Evolutionary conservation across 2,113 vertebrate genomes (phyloP), one percentile per base, ranked within the genome.

Genomic region (Chloroceryle aenea): DNA sequence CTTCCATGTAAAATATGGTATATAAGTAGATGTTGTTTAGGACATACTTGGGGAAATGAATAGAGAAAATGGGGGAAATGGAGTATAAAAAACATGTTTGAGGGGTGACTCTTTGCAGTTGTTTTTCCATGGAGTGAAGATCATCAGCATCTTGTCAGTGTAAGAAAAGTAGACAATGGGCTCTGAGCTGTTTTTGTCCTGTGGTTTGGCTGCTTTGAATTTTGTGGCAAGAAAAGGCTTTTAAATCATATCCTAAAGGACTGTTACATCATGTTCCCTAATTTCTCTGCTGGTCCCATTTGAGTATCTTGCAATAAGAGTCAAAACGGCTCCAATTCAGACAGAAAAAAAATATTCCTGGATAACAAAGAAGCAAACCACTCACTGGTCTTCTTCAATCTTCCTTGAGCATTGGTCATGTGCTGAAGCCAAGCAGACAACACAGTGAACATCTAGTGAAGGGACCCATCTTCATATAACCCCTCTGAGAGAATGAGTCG

Each of bases 201-300:
- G 96, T 95, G 96, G 94, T 91, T 97, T 97, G 95, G 93, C 91
- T 91, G 91, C 84, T 81, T 85, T 32, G 18, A 72, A 73, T 81
- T 75, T 89, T 97, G 93, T 95, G 93, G 95, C 34, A 34, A 95
- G 83, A 92, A 87, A 87, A 87, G 61, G 55, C 43, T 87, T 95
- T 95, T 92, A 91, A 91, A 92, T 95, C 76, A 75, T 94, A 97
- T 95, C 91, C 95, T 95, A 87, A 84, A 95, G 94, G 83, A 75
- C 89, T 72, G 84, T 96, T 96, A 97, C 96, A 96, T 95, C 91
- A 95, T 95, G 95, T 95, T 96, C 91, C 89, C 76, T 93, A 84
- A 95, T 95, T 95, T 95, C 91, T 92, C 73, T 92, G 64, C 64
- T 95, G 26, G 86, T 92, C 52, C 52, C 73, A 26, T 82, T 95